Percentiles rank a stretch among this genome's conserved stretches.
phyloP scores from a whole-genome alignment of 1,140 invertebrate species.

The Drosophila pseudoobscura region DNA sequence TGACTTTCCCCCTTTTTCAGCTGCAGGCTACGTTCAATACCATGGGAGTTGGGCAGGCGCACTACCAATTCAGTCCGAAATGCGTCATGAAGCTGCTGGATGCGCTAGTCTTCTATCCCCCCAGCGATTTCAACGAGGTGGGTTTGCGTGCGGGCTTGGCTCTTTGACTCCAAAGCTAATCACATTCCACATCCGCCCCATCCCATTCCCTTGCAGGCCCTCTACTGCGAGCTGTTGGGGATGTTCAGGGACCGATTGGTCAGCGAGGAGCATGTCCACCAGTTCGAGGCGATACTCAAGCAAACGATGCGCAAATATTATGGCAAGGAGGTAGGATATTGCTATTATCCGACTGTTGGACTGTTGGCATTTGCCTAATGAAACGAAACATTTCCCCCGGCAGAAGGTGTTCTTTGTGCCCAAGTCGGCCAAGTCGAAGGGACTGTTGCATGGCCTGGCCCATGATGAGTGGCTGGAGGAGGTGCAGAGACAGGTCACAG shows the following conservation, averaged over 20 bases:
- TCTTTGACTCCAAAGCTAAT: slow-evolving; percentile 13
- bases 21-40: slow-evolving; percentile 59
- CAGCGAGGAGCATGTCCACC: slow-evolving; percentile 86
- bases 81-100: slow-evolving; percentile 77
- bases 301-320: slow-evolving; percentile 85
- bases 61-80: slow-evolving; percentile 83
- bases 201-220: slow-evolving; percentile 84
- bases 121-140: slow-evolving; percentile 76
- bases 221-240: slow-evolving; percentile 89
- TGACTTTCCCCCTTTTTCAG: slow-evolving; percentile 39
- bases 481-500: slow-evolving; percentile 71
- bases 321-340: slow-evolving; percentile 66
- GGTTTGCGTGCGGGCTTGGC: slow-evolving; percentile 7
- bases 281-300: slow-evolving; percentile 88
- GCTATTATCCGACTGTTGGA: neutral
- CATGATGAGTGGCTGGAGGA: slow-evolving; percentile 81
- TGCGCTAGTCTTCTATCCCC: slow-evolving; percentile 66
- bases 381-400: no score
- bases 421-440: slow-evolving; percentile 54
- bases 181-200: neutral
- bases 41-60: slow-evolving; percentile 40
- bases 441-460: slow-evolving; percentile 48
- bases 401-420: slow-evolving; percentile 81
- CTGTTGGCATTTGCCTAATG: neutral
- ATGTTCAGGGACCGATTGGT: slow-evolving; percentile 92